Conservation (phyloP, 2,113 vertebrate species). For the Pseudonaja textilis region DNA sequence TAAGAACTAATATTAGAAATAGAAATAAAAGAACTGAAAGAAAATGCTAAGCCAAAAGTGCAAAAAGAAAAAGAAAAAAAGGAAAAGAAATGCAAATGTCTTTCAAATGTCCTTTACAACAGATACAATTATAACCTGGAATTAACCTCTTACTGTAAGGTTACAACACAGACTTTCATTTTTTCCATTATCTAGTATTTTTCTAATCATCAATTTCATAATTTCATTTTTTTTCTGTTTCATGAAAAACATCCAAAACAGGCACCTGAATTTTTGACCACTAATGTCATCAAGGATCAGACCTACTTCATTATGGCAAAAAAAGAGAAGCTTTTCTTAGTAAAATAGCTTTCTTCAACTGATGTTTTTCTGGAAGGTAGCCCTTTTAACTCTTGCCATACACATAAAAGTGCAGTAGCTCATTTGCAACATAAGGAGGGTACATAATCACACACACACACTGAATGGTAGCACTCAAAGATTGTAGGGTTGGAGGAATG, state of each 20-base stretch:
- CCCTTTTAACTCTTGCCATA: background rate
- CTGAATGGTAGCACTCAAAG: background rate
- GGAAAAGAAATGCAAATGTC: background rate
- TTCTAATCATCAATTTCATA: background rate
- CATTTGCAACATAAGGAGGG: background rate
- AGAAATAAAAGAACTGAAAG: background rate
- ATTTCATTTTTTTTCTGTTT: background rate
- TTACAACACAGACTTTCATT: background rate
- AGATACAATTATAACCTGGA: background rate
- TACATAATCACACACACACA: background rate
- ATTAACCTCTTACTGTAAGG: background rate
- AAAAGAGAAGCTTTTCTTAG: background rate
- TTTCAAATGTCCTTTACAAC: background rate
- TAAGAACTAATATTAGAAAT: background rate
- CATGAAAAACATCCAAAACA: background rate
- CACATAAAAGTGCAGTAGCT: background rate
- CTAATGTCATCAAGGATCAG: background rate
- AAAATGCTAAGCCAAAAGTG: background rate
- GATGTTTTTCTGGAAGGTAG: background rate
- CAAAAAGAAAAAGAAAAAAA: background rate
- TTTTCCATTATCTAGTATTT: background rate
- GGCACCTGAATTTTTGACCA: background rate
- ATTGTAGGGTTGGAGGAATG: background rate
- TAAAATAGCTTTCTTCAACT: background rate
- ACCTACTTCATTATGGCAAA: background rate